phyloP scores from a whole-genome alignment of 2,888 invertebrate genomes.

The Chloromyia formosa region DNA sequence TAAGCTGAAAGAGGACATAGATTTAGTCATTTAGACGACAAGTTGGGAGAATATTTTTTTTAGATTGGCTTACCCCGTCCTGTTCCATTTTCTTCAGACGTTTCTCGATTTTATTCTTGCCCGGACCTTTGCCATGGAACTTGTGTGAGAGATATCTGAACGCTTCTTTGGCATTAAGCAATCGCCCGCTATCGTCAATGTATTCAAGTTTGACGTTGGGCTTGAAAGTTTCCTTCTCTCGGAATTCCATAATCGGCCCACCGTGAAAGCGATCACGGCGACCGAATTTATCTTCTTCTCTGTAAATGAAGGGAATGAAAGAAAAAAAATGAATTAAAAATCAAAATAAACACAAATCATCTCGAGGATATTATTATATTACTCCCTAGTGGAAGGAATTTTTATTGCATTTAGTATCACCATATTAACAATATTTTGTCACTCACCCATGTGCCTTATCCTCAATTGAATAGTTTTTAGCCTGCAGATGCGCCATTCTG shows the following conservation, averaged over 20 bases:
- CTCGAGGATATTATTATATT: too few species aligned
- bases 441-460: slow-evolving; percentile 76
- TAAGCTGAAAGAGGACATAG: slow-evolving; percentile 68
- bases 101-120: slow-evolving; percentile 98
- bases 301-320: too few species aligned
- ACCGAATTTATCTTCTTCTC: slow-evolving; percentile 82
- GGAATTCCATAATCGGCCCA: slow-evolving; percentile 91
- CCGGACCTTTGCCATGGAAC: slow-evolving; percentile 99
- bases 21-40: slow-evolving; percentile 34
- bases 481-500: slow-evolving; percentile 78
- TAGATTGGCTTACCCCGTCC: slow-evolving; percentile 74
- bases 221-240: slow-evolving; percentile 88
- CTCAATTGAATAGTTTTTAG: slow-evolving; percentile 82
- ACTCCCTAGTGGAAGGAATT: too few species aligned
- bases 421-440: too few species aligned
- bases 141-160: slow-evolving; percentile 96
- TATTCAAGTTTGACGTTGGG: slow-evolving; percentile 97
- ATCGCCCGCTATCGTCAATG: slow-evolving; percentile 94
- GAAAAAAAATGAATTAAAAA: too few species aligned
- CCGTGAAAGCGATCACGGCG: slow-evolving; percentile 76
- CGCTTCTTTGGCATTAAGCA: slow-evolving; percentile 94
- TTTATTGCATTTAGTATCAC: too few species aligned
- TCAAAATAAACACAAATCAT: neutral
- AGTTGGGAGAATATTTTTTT: neutral
- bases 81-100: slow-evolving; percentile 93